phyloP scores from a whole-genome alignment of 2,888 invertebrate genomes.

The Parnassius orleans region DNA sequence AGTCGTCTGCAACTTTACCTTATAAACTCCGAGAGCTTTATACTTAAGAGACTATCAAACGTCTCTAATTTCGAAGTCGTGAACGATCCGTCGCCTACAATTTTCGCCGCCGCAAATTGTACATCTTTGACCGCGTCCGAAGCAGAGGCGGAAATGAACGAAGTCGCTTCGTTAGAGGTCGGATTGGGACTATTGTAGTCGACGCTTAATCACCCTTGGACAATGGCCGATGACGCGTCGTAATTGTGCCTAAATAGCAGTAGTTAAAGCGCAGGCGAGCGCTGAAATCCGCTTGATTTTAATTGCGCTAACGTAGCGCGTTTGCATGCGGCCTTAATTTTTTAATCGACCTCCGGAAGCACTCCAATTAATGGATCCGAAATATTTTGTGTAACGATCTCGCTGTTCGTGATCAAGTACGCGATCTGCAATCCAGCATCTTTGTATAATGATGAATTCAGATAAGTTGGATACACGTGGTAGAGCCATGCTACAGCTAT shows the following conservation, averaged over 20 bases:
- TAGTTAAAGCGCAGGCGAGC: conserved; percentile 49
- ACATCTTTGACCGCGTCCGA: conserved; percentile 68
- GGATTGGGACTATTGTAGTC: conserved; percentile 71
- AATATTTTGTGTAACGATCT: conserved; percentile 22
- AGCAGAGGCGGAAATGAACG: conserved; percentile 67
- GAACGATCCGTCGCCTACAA: conserved; percentile 46
- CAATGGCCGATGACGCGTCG: conserved; percentile 72
- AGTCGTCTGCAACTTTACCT: not conserved
- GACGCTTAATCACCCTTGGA: conserved; percentile 66
- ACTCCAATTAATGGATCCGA: conserved; percentile 23
- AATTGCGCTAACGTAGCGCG: conserved; percentile 41
- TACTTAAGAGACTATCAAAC: conserved; percentile 43
- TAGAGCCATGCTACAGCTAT: not conserved
- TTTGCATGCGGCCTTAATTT: conserved; percentile 24
- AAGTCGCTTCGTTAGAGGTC: conserved; percentile 76
- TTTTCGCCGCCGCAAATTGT: conserved; percentile 74
- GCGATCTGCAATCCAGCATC: not conserved
- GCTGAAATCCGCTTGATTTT: conserved; percentile 57
- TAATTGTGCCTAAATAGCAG: conserved; percentile 76
- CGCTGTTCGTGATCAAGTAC: conserved; percentile 19
- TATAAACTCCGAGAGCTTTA: conserved; percentile 21
- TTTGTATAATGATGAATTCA: not conserved
- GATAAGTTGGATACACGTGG: not conserved
- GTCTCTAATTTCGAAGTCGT: conserved; percentile 35
- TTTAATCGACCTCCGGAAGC: conserved; percentile 27